These are phyloP conservation scores for Rhinichthys klamathensis DNA, from an alignment of 2,113 vertebrate species.

Conservation along the genomic window DNA sequence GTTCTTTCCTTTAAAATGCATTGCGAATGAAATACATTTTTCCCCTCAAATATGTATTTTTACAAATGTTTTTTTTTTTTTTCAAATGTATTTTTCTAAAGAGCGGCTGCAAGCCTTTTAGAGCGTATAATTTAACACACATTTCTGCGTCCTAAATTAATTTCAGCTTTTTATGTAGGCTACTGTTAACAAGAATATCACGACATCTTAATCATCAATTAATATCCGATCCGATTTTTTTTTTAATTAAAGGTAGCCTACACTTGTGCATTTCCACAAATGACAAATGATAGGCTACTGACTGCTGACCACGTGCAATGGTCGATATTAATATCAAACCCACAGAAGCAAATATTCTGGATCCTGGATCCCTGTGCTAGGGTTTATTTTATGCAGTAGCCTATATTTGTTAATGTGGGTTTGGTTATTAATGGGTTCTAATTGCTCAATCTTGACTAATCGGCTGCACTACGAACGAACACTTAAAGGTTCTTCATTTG, in stretches of 20 bases:
- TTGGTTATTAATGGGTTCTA: conserved; percentile 68
- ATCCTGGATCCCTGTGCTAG: neutral
- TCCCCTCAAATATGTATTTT: neutral
- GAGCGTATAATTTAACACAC: neutral
- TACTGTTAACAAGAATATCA: conserved; percentile 2
- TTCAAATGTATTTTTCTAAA: neutral
- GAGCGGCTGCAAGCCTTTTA: neutral
- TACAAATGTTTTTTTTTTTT: neutral
- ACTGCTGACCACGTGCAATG: neutral
- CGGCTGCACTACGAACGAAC: conserved; percentile 53
- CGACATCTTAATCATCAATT: neutral
- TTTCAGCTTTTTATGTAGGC: neutral
- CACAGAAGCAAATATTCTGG: neutral
- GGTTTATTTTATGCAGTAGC: conserved; percentile 55
- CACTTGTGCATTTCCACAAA: neutral
- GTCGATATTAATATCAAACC: conserved; percentile 13
- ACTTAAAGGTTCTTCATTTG: conserved; percentile 57
- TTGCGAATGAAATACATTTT: neutral
- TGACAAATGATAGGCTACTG: no score
- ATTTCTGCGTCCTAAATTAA: neutral
- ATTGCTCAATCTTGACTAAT: conserved; percentile 72
- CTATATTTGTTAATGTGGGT: conserved; percentile 60
- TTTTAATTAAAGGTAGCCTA: neutral
- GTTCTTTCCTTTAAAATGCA: neutral
- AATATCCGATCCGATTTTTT: neutral